These are phyloP conservation scores for Fopius arisanus DNA, from an alignment of 1,140 invertebrate species.

Conservation along the genomic window DNA sequence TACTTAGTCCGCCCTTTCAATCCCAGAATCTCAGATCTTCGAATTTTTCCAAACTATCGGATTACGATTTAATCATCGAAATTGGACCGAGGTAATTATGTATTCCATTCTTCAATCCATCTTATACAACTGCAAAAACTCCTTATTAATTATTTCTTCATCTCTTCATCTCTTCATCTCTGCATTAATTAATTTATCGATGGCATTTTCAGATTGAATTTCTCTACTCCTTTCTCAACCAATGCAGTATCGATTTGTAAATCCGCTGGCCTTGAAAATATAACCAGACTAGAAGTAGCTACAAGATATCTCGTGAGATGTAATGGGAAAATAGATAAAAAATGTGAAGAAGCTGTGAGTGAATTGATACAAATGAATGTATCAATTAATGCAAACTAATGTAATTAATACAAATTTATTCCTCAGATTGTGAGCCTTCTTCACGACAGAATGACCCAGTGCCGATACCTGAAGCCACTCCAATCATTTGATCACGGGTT, in stretches of 20 bases:
- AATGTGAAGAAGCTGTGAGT: slow-evolving; percentile 61
- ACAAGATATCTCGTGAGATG: slow-evolving; percentile 78
- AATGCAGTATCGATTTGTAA: slow-evolving; percentile 94
- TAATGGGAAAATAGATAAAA: slow-evolving; percentile 45
- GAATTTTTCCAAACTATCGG: slow-evolving; percentile 53
- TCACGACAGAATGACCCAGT: slow-evolving; percentile 87
- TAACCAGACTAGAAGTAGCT: slow-evolving; percentile 83
- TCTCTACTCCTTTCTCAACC: slow-evolving; percentile 92
- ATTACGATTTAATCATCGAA: slow-evolving; percentile 70
- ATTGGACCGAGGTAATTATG: slow-evolving; percentile 76
- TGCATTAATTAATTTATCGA: no score
- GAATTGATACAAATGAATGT: slow-evolving; percentile 17
- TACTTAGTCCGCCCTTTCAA: slow-evolving; percentile 73
- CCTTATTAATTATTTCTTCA: slow-evolving; percentile 13
- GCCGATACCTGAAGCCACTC: slow-evolving; percentile 75
- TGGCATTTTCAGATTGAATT: slow-evolving; percentile 82
- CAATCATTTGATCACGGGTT: slow-evolving; percentile 77
- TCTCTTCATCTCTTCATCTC: slow-evolving; percentile 34
- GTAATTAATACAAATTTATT: no score
- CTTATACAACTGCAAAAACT: no score
- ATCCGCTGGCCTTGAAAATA: slow-evolving; percentile 76
- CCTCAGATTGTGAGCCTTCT: slow-evolving; percentile 71
- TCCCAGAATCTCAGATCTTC: slow-evolving; percentile 64
- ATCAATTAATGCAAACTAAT: neutral
- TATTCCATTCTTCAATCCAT: no score